Percentiles rank a stretch among this genome's conserved stretches.
Conservation (phyloP, 2,797 vertebrate genomes). For the Tokudaia muenninki region DNA sequence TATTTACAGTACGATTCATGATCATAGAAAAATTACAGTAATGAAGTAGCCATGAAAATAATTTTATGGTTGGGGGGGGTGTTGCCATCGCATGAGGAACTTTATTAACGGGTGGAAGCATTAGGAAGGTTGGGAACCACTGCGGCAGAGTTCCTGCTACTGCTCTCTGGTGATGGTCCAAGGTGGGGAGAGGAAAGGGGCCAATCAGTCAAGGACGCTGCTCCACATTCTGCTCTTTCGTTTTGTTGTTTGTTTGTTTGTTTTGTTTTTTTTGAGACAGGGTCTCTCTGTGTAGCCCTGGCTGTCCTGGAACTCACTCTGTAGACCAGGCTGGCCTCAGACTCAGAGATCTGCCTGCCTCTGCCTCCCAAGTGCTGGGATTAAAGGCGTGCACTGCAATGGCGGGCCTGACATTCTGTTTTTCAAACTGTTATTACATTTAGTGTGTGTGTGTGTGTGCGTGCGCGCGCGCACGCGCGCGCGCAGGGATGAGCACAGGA, state of each 20-base stretch:
- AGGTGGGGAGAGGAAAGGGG: not conserved
- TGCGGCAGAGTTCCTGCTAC: not conserved
- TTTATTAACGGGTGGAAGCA: not conserved
- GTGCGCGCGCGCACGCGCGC: not conserved
- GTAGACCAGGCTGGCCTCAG: not conserved
- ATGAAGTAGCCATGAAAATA: not conserved
- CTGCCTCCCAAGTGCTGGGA: not conserved
- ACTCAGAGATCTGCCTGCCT: not conserved
- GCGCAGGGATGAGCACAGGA: not conserved
- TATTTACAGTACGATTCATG: not conserved
- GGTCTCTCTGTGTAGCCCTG: not conserved
- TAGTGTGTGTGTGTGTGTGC: not conserved
- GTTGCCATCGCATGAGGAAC: not conserved
- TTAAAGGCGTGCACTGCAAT: not conserved
- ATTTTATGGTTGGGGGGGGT: not conserved
- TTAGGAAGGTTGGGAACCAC: no score
- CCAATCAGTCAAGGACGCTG: no score
- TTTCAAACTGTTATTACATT: not conserved
- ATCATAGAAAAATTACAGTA: not conserved
- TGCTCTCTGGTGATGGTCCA: accelerated
- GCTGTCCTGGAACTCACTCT: not conserved
- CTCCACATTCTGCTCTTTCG: not conserved
- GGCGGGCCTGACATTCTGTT: not conserved
- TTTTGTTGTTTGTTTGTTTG: not conserved
- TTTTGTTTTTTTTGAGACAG: not conserved